A percentile compares a stretch with the other conserved stretches of the same genome.
These are phyloP conservation scores for Lasioglossum calceatum DNA, from an alignment of 2,888 invertebrate species.

Conservation along the genomic window DNA sequence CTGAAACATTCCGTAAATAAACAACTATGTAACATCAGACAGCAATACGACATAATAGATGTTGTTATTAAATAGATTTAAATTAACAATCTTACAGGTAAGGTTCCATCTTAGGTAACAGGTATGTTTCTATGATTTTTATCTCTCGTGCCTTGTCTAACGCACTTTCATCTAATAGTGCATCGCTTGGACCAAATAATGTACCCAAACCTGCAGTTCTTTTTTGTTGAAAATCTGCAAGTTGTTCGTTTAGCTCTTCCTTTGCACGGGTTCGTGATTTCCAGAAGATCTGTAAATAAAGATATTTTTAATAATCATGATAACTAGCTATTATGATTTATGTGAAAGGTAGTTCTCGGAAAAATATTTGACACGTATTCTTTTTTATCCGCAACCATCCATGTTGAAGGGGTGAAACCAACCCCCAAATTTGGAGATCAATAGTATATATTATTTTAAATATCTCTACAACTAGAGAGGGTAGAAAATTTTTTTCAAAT, in stretches of 20 bases:
- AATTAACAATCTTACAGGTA: conserved; percentile 86
- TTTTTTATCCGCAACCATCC: neutral
- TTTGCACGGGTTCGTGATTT: conserved; percentile 94
- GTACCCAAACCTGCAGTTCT: conserved; percentile 95
- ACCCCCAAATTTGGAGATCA: too few relatives aligned
- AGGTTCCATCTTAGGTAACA: conserved; percentile 90
- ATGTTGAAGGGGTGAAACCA: too few relatives aligned
- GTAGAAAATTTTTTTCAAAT: too few relatives aligned
- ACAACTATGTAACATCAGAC: neutral
- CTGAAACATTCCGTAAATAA: conserved; percentile 80
- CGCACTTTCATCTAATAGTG: conserved; percentile 91
- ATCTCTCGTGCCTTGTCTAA: conserved; percentile 92
- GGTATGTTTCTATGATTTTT: conserved; percentile 90
- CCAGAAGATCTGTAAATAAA: conserved; percentile 88
- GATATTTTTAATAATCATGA: conserved; percentile 13
- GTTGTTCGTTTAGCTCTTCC: conserved; percentile 91
- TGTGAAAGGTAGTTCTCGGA: neutral
- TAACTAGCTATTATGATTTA: neutral
- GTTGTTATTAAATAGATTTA: neutral
- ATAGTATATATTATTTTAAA: too few relatives aligned
- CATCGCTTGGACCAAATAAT: conserved; percentile 95
- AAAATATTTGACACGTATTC: neutral
- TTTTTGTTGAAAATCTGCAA: conserved; percentile 95
- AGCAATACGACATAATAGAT: conserved; percentile 41
- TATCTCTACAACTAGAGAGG: too few relatives aligned